These are phyloP conservation scores for Ectobius pallidus DNA, from an alignment of 2,888 invertebrate species.

Conservation along the genomic window DNA sequence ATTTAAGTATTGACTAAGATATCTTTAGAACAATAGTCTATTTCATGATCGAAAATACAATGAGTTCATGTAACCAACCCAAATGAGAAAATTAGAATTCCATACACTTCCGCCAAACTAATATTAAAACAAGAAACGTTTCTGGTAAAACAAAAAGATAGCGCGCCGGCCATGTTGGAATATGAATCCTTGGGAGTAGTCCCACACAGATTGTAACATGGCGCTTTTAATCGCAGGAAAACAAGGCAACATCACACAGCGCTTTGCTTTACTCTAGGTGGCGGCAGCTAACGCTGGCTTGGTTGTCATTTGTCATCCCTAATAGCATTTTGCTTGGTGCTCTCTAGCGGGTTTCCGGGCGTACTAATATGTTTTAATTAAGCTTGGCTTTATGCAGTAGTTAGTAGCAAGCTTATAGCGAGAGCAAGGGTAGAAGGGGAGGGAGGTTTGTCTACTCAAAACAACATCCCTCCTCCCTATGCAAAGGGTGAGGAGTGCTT, in stretches of 20 bases:
- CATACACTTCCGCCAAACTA: no score
- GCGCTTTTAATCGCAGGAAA: slow-evolving; percentile 41
- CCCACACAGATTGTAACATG: not conserved
- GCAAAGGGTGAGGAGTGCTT: slow-evolving; percentile 40
- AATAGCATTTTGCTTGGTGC: slow-evolving; percentile 42
- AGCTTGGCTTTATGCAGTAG: slow-evolving; percentile 44
- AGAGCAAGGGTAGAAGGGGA: slow-evolving; percentile 43
- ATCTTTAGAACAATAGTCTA: no score
- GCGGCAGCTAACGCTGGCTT: slow-evolving; percentile 35
- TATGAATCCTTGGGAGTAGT: not conserved
- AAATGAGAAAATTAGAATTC: no score
- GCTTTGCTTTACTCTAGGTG: slow-evolving; percentile 19
- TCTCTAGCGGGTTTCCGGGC: slow-evolving; percentile 40
- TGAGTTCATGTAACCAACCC: no score
- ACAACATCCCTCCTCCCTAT: slow-evolving; percentile 38
- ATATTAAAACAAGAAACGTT: no score
- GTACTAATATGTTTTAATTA: slow-evolving; percentile 45
- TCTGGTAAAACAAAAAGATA: no score
- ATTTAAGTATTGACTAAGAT: no score
- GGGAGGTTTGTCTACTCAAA: slow-evolving; percentile 35
- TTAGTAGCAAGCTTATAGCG: slow-evolving; percentile 41
- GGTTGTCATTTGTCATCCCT: slow-evolving; percentile 43
- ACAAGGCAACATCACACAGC: slow-evolving; percentile 35
- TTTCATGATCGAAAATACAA: no score
- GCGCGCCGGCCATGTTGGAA: not conserved